These are phyloP conservation scores for Choristoneura fumiferana DNA, from an alignment of 1,140 invertebrate species.

Conservation along the genomic window DNA sequence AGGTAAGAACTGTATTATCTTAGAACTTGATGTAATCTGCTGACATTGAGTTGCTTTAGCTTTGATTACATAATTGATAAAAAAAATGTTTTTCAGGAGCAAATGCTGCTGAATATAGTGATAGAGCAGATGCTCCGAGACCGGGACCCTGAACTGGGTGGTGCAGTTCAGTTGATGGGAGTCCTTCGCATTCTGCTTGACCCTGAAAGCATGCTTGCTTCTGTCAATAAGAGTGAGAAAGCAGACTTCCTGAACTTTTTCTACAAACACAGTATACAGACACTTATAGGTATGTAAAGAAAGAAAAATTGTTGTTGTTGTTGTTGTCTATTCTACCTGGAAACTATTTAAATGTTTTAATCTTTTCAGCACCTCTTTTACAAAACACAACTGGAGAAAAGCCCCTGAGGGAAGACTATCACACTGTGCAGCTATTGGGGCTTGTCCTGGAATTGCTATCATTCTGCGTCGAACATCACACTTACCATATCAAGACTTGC, in stretches of 20 bases:
- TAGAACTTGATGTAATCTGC: slow-evolving; percentile 10
- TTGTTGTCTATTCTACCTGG: not conserved
- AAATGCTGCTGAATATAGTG: slow-evolving; percentile 97
- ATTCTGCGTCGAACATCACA: slow-evolving; percentile 99
- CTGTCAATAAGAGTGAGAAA: slow-evolving; percentile 97
- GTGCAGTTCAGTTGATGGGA: slow-evolving; percentile 96
- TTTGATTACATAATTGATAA: slow-evolving; percentile 21
- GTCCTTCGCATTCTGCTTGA: slow-evolving; percentile 96
- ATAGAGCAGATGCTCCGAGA: slow-evolving; percentile 97
- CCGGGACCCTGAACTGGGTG: slow-evolving; percentile 93
- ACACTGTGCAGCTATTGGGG: slow-evolving; percentile 96
- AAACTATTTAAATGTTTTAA: slow-evolving; percentile 13
- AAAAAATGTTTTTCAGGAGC: slow-evolving; percentile 83
- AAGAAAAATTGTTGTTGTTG: not conserved
- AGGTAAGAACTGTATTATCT: slow-evolving; percentile 79
- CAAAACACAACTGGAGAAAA: slow-evolving; percentile 93
- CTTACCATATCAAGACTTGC: slow-evolving; percentile 99
- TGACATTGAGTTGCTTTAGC: slow-evolving; percentile 15
- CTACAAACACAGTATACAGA: slow-evolving; percentile 98
- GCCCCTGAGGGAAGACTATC: slow-evolving; percentile 94
- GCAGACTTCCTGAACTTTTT: slow-evolving; percentile 99
- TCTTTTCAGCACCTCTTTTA: slow-evolving; percentile 88
- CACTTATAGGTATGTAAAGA: slow-evolving; percentile 87
- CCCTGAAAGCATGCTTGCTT: slow-evolving; percentile 98
- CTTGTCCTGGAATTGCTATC: slow-evolving; percentile 96